Evolutionary conservation across 2,113 vertebrate species (phyloP).

Genomic region (Peromyscus polionotus): DNA sequence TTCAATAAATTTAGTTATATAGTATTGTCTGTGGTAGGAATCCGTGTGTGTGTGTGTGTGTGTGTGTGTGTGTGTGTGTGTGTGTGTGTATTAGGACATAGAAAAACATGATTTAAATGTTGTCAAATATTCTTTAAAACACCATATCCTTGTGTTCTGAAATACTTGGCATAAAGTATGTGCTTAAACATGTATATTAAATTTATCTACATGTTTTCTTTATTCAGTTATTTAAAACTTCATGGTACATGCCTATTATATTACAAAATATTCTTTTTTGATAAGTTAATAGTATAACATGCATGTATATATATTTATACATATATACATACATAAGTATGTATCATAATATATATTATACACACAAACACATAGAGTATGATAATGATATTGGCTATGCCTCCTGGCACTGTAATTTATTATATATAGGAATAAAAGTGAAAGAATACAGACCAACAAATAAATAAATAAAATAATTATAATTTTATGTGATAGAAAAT

Average conservation of each 20-base stretch:
- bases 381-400: background rate
- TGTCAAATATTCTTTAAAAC: background rate
- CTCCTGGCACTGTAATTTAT: background rate
- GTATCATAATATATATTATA: background rate
- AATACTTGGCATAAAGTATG: background rate
- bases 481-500: background rate
- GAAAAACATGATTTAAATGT: background rate
- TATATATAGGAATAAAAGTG: background rate
- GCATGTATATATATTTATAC: background rate
- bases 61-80: too few species aligned
- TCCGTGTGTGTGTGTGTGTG: background rate
- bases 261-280: background rate
- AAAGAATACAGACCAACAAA: background rate
- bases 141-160: background rate
- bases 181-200: background rate
- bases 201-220: background rate
- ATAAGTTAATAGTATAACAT: background rate
- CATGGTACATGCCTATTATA: background rate
- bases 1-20: background rate
- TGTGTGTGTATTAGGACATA: too few species aligned
- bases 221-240: slow-evolving; percentile 14
- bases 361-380: background rate
- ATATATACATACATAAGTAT: background rate
- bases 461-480: background rate
- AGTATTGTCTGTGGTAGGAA: background rate